Base-by-base conservation (phyloP, 2,113 vertebrate species). In the Rhinoderma darwinii region DNA sequence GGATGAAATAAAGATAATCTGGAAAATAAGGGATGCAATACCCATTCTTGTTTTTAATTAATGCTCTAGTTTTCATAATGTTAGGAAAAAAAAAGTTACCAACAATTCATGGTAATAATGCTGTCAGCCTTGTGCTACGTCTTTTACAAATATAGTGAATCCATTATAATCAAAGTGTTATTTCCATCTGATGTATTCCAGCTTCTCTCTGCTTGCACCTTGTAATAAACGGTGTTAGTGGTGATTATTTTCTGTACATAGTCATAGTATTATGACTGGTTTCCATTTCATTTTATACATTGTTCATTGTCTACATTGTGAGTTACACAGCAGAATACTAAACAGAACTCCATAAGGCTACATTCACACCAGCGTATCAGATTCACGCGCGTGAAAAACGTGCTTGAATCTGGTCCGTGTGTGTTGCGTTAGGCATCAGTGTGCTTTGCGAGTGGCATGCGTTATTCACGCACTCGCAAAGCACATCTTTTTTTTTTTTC, bases 261-360 rank as follows among this genome's bases (percentile, higher is more conserved):
- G 77, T 80, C 77, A 80, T 59, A 80, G 77, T 80, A 61, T 59
- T 80, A 17, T 59, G 77, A 80, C 77, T 80, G 51, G 59, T 59
- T 39, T 80, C 35, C 35, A n/a, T 50, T 80, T 39, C 51, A 80
- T 80, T 59, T 25, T 27, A 41, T 41, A 11, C 35, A 30, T 78
- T 78, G 73, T 32, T 77, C n/a, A n/a, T 43, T 77, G 18, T 22
- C 39, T 37, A 15, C 18, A 32, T 7, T 77, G 14, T 77, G 44
- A 32, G 43, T 47, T 47, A 27, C n/a, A 76, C 43, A 77, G 15
- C 44, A 77, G 27, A 77, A 77, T 77, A 51, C 15, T 51, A 77
- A 75, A 77, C 25, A 77, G 1, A 51, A 51, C 9, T 20, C n/a
- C 41, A 68, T 27, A n/a, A 54, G 56, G 9, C 22, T n/a, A 4